Evolutionary conservation across 2,888 invertebrate species (phyloP).

Genomic region (Bellardia pandia): DNA sequence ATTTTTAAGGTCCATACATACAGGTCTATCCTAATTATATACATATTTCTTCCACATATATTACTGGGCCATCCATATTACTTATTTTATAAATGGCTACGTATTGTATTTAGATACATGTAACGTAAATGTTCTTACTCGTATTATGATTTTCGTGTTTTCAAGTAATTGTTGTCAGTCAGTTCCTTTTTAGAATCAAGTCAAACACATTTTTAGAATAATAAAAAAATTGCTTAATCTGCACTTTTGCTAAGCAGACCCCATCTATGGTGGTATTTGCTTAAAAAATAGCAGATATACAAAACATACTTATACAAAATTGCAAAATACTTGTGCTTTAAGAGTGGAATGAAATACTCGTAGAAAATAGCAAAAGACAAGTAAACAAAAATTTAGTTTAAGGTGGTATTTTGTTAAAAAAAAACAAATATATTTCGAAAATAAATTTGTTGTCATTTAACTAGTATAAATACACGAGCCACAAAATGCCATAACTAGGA

Average conservation of each 20-base stretch:
- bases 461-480: constrained; percentile 48
- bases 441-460: constrained; percentile 3
- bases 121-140: background rate
- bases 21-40: no score
- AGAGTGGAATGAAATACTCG: constrained; percentile 25
- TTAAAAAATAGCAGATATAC: background rate
- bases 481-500: constrained; percentile 44
- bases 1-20: no score
- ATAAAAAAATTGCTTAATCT: constrained; percentile 47
- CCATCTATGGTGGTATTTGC: constrained; percentile 36
- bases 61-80: no score
- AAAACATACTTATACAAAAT: background rate
- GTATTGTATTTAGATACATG: background rate
- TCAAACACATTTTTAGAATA: constrained; percentile 33
- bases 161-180: constrained; percentile 19
- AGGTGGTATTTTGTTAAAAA: constrained; percentile 22
- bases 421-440: background rate
- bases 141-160: background rate
- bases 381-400: constrained; percentile 33
- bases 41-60: no score
- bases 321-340: constrained; percentile 1
- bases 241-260: constrained; percentile 38
- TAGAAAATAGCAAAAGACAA: constrained; percentile 26
- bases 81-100: no score
- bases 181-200: constrained; percentile 24